A percentile compares a stretch with the other conserved stretches of the same genome.
phyloP scores from a whole-genome alignment of 2,797 vertebrate genomes.

The Mus minutoides region DNA sequence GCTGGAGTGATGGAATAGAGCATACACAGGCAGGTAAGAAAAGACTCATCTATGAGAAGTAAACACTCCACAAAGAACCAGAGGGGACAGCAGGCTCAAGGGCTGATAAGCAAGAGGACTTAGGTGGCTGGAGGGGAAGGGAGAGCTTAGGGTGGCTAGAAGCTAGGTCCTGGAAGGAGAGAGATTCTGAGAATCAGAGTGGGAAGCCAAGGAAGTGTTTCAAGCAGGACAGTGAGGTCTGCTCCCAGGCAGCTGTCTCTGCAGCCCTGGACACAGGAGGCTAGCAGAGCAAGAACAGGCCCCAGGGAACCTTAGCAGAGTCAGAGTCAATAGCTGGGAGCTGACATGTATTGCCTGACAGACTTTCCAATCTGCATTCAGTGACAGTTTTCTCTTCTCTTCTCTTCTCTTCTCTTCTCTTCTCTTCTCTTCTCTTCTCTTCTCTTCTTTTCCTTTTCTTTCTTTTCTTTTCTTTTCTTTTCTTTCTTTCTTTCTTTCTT shows the following conservation, averaged over 20 bases:
- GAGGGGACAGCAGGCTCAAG: no score
- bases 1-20: not conserved
- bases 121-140: not conserved
- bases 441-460: no score
- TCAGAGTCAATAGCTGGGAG: not conserved
- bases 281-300: not conserved
- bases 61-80: not conserved
- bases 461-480: no score
- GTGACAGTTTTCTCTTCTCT: accelerated
- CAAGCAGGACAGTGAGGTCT: not conserved
- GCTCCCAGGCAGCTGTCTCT: not conserved
- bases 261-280: no score
- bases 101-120: not conserved
- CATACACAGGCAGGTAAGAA: not conserved
- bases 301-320: not conserved
- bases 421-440: no score
- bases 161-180: not conserved
- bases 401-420: no score
- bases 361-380: not conserved
- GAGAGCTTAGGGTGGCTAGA: not conserved
- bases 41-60: not conserved
- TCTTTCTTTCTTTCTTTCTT: no score
- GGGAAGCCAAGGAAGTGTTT: not conserved
- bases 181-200: not conserved
- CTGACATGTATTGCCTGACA: not conserved